A percentile compares a stretch with the other conserved stretches of the same genome.
These are phyloP conservation scores for Plumapathes pennacea DNA, from an alignment of 92 coral and sea anemone genomes.

Conservation along the genomic window DNA sequence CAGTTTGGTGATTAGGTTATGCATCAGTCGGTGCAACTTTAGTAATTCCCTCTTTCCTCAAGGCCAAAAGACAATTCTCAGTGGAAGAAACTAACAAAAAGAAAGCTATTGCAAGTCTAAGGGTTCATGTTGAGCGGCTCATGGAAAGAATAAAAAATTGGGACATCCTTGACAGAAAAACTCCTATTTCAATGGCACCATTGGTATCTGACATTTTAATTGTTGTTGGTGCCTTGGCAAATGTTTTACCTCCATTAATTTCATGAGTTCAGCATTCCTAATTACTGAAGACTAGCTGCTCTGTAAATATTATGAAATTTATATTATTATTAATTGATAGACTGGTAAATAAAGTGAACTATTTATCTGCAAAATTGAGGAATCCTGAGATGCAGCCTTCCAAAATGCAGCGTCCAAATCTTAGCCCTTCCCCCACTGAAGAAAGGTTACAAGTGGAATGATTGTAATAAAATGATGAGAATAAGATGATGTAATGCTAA, in stretches of 20 bases:
- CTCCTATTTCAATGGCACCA: slow-evolving; percentile 18
- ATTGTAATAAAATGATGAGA: too few relatives aligned
- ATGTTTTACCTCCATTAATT: not conserved
- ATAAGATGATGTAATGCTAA: too few relatives aligned
- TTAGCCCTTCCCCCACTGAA: too few relatives aligned
- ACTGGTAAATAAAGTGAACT: too few relatives aligned
- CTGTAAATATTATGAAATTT: too few relatives aligned
- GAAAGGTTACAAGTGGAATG: too few relatives aligned
- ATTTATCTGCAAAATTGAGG: too few relatives aligned
- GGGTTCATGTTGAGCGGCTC: slow-evolving; percentile 28
- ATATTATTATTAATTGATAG: too few relatives aligned
- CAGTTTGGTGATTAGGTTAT: slow-evolving; percentile 18
- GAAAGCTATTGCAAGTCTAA: slow-evolving; percentile 31
- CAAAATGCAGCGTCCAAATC: too few relatives aligned
- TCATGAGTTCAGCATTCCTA: too few relatives aligned
- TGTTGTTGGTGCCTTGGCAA: not conserved
- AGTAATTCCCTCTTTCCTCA: slow-evolving; percentile 16
- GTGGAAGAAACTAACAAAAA: slow-evolving; percentile 8
- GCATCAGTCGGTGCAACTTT: slow-evolving; percentile 29
- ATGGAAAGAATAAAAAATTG: slow-evolving; percentile 37
- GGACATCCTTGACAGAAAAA: slow-evolving; percentile 24
- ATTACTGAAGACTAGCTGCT: too few relatives aligned
- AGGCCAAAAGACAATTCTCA: slow-evolving; percentile 11
- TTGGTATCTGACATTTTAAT: slow-evolving; percentile 17
- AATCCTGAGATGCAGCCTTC: too few relatives aligned